Evolutionary conservation across 2,113 vertebrate species (phyloP).

Genomic region (Gymnobelideus leadbeateri): DNA sequence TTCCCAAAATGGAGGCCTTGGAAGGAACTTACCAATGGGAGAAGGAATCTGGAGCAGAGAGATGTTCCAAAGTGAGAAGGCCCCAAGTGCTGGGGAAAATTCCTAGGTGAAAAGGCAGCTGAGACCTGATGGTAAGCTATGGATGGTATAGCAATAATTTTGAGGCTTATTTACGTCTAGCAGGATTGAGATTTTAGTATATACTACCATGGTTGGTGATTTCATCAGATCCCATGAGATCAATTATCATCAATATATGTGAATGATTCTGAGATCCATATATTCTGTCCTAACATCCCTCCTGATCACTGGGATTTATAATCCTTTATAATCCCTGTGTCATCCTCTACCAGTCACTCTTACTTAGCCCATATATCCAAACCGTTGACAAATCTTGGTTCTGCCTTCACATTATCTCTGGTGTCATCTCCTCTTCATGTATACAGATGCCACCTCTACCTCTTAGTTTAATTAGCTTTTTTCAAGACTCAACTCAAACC

Average conservation of each 20-base stretch:
- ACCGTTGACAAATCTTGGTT: too few relatives aligned
- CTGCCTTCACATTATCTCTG: too few relatives aligned
- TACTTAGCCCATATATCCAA: too few relatives aligned
- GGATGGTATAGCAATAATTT: background rate
- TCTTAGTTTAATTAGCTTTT: background rate
- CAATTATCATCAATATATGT: background rate
- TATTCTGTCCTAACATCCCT: background rate
- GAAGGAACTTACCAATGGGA: background rate
- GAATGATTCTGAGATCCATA: background rate
- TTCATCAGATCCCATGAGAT: background rate
- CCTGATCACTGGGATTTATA: background rate
- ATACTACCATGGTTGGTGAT: background rate
- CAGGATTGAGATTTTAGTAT: background rate
- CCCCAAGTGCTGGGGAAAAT: background rate
- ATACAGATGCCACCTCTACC: background rate
- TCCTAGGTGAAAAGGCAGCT: background rate
- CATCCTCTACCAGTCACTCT: background rate
- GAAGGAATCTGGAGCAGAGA: background rate
- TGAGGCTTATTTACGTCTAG: background rate
- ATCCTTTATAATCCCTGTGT: background rate
- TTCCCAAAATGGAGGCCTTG: background rate
- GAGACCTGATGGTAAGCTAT: background rate
- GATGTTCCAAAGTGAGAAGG: background rate
- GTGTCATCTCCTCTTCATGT: too few relatives aligned
- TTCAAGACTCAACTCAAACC: background rate